Percentiles rank a stretch among this genome's conserved stretches.
These are phyloP conservation scores for Nymphalis io DNA, from an alignment of 1,140 invertebrate species.

Conservation along the genomic window DNA sequence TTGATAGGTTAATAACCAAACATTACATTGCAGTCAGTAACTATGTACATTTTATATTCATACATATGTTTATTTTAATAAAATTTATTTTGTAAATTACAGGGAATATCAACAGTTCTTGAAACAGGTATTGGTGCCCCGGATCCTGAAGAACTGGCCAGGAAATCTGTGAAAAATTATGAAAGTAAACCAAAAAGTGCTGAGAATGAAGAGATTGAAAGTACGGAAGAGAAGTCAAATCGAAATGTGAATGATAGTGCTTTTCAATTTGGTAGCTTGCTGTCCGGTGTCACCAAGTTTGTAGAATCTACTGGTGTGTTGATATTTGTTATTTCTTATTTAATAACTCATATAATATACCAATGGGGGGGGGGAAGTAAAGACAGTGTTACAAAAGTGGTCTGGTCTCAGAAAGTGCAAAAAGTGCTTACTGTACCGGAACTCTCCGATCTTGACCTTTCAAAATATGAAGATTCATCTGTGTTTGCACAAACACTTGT, in stretches of 20 bases:
- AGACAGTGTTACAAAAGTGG: too few relatives aligned
- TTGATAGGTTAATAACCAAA: too few relatives aligned
- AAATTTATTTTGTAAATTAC: too few relatives aligned
- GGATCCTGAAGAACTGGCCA: slow-evolving; percentile 87
- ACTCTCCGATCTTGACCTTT: too few relatives aligned
- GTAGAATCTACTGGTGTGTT: slow-evolving; percentile 84
- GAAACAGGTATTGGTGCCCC: slow-evolving; percentile 89
- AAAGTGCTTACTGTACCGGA: too few relatives aligned
- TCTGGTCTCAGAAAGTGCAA: too few relatives aligned
- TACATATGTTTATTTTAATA: too few relatives aligned
- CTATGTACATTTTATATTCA: too few relatives aligned
- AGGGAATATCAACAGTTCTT: slow-evolving; percentile 84
- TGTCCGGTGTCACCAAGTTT: slow-evolving; percentile 87
- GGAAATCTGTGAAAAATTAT: slow-evolving; percentile 54
- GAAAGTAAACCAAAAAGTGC: slow-evolving; percentile 35
- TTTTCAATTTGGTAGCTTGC: slow-evolving; percentile 84
- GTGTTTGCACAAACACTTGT: too few relatives aligned
- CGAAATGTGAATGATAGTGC: slow-evolving; percentile 44
- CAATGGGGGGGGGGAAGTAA: too few relatives aligned
- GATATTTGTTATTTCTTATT: not conserved
- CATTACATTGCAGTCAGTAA: too few relatives aligned
- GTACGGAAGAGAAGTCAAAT: slow-evolving; percentile 24
- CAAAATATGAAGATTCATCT: too few relatives aligned
- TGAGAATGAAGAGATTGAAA: slow-evolving; percentile 39
- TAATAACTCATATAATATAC: slow-evolving; percentile 3